Conservation (phyloP, 2,113 vertebrate genomes). For the Dasyprocta punctata region DNA sequence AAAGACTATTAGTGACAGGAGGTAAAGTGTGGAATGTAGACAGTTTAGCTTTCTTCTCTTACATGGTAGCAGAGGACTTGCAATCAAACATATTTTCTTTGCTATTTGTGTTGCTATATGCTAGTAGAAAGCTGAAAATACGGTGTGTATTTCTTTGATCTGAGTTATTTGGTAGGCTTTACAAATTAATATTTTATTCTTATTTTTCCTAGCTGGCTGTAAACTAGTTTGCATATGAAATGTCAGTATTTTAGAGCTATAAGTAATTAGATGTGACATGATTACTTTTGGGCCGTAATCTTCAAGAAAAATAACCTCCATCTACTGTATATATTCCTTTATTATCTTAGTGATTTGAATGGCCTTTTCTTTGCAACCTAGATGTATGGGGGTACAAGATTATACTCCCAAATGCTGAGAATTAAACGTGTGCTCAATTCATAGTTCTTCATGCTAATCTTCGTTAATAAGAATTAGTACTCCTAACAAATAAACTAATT, state of each 20-base stretch:
- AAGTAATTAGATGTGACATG: conserved; percentile 30
- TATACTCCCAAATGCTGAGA: neutral
- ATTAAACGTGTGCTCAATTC: neutral
- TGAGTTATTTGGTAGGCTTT: conserved; percentile 30
- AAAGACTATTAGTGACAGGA: neutral
- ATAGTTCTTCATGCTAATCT: neutral
- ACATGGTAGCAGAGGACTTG: neutral
- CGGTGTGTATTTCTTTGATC: neutral
- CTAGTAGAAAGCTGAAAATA: neutral
- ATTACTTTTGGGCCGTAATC: conserved; percentile 48
- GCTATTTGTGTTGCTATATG: neutral
- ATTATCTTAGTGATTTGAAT: conserved; percentile 57
- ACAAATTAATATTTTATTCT: neutral
- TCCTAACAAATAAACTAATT: neutral
- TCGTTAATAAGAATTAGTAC: neutral
- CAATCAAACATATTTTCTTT: neutral
- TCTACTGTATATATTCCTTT: neutral
- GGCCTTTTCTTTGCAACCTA: conserved; percentile 48
- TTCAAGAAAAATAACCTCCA: conserved; percentile 29
- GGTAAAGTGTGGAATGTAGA: neutral
- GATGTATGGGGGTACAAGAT: conserved; percentile 41
- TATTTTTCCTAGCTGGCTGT: neutral
- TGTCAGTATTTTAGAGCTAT: conserved; percentile 44
- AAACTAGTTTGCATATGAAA: conserved; percentile 56
- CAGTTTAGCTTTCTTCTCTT: neutral